phyloP scores from a whole-genome alignment of 2,888 invertebrate species.

The Escarpia spicata region DNA sequence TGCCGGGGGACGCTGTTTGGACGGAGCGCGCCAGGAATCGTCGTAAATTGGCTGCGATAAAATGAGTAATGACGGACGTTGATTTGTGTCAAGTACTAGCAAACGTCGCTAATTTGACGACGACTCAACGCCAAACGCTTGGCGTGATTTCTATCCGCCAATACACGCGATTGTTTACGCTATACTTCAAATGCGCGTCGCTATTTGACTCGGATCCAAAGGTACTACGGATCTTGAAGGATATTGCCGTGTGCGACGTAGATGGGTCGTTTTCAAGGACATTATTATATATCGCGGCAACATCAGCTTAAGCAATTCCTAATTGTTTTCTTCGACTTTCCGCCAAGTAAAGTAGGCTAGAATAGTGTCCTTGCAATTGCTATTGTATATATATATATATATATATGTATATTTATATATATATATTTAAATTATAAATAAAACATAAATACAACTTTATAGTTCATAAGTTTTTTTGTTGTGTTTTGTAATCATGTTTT shows the following conservation, averaged over 20 bases:
- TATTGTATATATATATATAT: too few species aligned
- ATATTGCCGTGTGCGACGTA: neutral
- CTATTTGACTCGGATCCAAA: neutral
- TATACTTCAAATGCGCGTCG: neutral
- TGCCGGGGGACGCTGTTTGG: neutral
- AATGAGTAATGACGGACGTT: neutral
- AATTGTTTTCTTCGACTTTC: neutral
- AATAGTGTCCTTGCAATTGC: too few species aligned
- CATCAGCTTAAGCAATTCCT: neutral
- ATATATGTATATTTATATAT: too few species aligned
- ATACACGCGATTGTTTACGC: neutral
- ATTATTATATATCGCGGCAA: neutral
- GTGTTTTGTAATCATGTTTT: too few species aligned
- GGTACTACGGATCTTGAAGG: neutral
- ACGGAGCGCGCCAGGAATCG: neutral
- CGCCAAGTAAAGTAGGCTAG: too few species aligned
- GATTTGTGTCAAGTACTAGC: neutral
- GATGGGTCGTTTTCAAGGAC: neutral
- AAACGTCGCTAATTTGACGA: conserved; percentile 10
- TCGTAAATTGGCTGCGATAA: neutral
- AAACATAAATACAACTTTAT: too few species aligned
- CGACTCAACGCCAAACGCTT: neutral
- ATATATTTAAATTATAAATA: too few species aligned
- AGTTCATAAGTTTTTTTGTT: too few species aligned
- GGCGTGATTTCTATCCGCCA: neutral